Base-by-base conservation (phyloP, 2,113 vertebrate genomes). In the Cyanoderma ruficeps region DNA sequence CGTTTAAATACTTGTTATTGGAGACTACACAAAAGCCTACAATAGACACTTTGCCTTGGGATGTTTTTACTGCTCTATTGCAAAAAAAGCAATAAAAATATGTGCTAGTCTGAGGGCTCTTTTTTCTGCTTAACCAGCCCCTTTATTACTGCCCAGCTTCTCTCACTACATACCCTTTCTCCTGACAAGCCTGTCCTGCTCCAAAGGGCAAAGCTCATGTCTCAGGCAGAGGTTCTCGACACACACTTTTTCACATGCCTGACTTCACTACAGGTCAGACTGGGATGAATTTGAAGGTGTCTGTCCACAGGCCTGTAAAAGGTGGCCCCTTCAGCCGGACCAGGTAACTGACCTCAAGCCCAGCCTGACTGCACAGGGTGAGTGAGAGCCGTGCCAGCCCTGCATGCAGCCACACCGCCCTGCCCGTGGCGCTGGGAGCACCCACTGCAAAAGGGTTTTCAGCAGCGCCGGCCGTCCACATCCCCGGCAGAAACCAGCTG, bases 41-140 rank as follows among this genome's bases (percentile, higher is more conserved):
- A 25, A 77, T 42, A 76, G 74, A 90, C 57, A 61, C 83, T 90
- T 94, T 1, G 78, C 96, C 93, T 84, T 90, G 50, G 91, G 91
- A 88, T 95, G 84, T 94, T 95, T 96, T 91, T 82, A 82, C 64
- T 87, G 42, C 67, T 83, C 42, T 41, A 7, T 31, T 64, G 67
- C 44, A 89, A 83, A 94, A 92, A 67, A 81, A 46, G 44, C 44
- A 46, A 46, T 46, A 46, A 46, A 46, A 46, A 46, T 46, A 44
- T 44, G 42, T 44, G 42, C 93, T 96, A 67, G 63, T 93, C 63
- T 46, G 63, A 85, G 76, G 87, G 81, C 59, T 93, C 64, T 85
- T 85, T 85, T 70, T 83, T 80, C 35, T 88, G 75, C 85, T 83
- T 91, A 91, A 91, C 84, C 87, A 65, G 82, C 55, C 78, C 21